Evolutionary conservation across 2,888 invertebrate genomes (phyloP).

Genomic region (Apocheima hispidaria): DNA sequence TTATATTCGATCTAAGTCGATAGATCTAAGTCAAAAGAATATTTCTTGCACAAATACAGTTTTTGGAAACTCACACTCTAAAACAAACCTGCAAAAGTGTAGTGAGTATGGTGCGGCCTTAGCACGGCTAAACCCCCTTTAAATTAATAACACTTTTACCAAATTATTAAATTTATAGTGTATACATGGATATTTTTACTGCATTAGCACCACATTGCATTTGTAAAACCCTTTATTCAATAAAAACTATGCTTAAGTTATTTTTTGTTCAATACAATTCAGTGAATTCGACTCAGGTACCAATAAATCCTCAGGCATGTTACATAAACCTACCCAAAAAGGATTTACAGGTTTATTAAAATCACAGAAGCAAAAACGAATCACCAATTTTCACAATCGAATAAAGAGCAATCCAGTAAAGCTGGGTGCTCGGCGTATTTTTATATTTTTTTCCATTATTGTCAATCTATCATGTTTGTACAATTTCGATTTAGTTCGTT

Average conservation of each 20-base stretch:
- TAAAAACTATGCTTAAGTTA: background rate
- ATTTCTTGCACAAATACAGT: too few species aligned
- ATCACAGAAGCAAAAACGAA: conserved; percentile 33
- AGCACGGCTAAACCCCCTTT: too few species aligned
- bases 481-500: conserved; percentile 32
- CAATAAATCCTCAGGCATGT: conserved; percentile 4
- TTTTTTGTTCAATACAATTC: background rate
- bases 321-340: conserved; percentile 22
- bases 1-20: too few species aligned
- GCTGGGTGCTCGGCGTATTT: conserved; percentile 19
- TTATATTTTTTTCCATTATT: conserved; percentile 41
- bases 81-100: too few species aligned
- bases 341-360: conserved; percentile 33
- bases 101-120: too few species aligned
- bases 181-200: too few species aligned
- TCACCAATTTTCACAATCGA: conserved; percentile 30
- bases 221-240: too few species aligned
- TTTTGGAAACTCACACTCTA: too few species aligned
- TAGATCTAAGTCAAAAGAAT: too few species aligned
- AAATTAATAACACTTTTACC: too few species aligned
- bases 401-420: conserved; percentile 30
- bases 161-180: too few species aligned
- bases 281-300: background rate
- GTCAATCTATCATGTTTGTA: conserved; percentile 32
- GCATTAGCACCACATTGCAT: too few species aligned